These are phyloP conservation scores for Chiroxiphia lanceolata DNA, from an alignment of 2,797 vertebrate species.

Conservation along the genomic window DNA sequence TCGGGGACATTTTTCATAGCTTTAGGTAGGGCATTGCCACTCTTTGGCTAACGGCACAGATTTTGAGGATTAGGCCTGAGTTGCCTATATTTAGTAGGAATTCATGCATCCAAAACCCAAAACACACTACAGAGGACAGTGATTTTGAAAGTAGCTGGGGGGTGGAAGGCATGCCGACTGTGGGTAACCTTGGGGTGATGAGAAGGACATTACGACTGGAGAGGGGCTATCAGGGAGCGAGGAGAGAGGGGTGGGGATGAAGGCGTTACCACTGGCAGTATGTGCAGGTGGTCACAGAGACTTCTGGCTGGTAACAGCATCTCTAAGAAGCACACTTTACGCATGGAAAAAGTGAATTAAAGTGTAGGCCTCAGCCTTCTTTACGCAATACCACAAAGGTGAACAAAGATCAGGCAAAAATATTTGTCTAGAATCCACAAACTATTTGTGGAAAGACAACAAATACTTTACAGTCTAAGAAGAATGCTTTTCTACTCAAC, in stretches of 20 bases:
- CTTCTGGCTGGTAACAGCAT: neutral
- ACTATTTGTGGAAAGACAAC: neutral
- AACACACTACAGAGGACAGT: fast-evolving
- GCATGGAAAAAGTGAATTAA: neutral
- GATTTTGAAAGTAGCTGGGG: neutral
- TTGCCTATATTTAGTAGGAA: neutral
- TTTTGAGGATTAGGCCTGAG: neutral
- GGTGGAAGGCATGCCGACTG: neutral
- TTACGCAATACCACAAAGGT: neutral
- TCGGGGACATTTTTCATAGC: fast-evolving
- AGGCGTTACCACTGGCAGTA: fast-evolving
- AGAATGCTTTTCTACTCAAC: neutral
- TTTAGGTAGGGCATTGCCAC: neutral
- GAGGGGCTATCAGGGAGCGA: neutral
- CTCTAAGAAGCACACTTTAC: neutral
- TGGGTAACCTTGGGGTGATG: fast-evolving
- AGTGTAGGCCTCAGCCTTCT: neutral
- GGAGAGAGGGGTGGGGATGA: neutral
- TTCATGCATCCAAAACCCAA: neutral
- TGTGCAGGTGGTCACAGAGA: neutral
- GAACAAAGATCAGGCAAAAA: neutral
- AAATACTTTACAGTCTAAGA: neutral
- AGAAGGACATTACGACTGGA: neutral
- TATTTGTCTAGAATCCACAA: neutral
- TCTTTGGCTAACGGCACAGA: neutral